Percentiles rank a stretch among this genome's conserved stretches.
These are phyloP conservation scores for Drosophila melanosoma DNA, from an alignment of 2,888 invertebrate genomes.

Conservation along the genomic window DNA sequence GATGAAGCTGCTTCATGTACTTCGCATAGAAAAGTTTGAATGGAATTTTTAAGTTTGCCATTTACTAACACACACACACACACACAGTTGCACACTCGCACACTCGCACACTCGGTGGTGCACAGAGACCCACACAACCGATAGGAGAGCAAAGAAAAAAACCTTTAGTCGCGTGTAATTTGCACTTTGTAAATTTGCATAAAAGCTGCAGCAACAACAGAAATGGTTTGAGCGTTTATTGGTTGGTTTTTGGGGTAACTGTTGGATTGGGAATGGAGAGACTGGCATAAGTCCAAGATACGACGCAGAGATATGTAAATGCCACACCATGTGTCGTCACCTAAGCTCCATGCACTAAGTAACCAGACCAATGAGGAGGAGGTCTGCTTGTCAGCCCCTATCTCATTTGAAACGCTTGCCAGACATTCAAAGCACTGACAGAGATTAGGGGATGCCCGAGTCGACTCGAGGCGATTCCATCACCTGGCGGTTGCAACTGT, in stretches of 20 bases:
- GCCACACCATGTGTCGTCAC: conserved; percentile 78
- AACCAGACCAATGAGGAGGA: conserved; percentile 32
- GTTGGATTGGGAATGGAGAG: conserved; percentile 47
- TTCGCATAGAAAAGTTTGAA: conserved; percentile 71
- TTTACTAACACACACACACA: conserved; percentile 64
- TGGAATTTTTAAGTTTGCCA: conserved; percentile 82
- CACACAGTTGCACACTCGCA: conserved; percentile 3
- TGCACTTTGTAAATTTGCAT: conserved; percentile 83
- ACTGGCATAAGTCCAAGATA: conserved; percentile 79
- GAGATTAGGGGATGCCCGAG: conserved; percentile 41
- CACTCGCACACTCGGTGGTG: neutral
- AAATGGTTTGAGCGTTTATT: neutral
- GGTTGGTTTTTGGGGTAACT: conserved; percentile 4
- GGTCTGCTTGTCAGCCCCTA: neutral
- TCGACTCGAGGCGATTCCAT: neutral
- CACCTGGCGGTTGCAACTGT: conserved; percentile 37
- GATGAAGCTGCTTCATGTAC: conserved; percentile 24
- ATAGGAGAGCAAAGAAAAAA: conserved; percentile 69
- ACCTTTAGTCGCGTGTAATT: conserved; percentile 82
- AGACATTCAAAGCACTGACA: conserved; percentile 57
- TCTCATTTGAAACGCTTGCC: conserved; percentile 51
- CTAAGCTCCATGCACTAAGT: conserved; percentile 50
- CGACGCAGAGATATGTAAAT: conserved; percentile 70
- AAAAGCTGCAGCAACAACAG: conserved; percentile 69
- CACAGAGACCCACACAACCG: conserved; percentile 38